phyloP scores from a whole-genome alignment of 2,797 vertebrate species.

The Clamator glandarius region DNA sequence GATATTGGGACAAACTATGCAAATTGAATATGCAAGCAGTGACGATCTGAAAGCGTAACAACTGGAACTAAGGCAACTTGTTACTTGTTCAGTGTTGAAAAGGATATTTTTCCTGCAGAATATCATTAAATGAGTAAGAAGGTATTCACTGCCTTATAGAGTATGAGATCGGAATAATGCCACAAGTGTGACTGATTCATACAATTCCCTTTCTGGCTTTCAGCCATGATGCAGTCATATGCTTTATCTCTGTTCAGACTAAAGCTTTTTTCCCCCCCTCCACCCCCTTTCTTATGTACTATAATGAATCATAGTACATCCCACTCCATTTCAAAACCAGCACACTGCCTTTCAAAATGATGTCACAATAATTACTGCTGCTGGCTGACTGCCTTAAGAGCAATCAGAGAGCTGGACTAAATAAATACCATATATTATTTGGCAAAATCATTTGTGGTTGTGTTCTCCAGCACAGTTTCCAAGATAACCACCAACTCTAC shows the following conservation, averaged over 20 bases:
- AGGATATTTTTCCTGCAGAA: conserved; percentile 10
- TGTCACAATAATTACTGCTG: conserved; percentile 66
- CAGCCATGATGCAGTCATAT: conserved; percentile 52
- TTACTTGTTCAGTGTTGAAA: conserved; percentile 40
- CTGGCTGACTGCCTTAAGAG: conserved; percentile 69
- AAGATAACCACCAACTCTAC: conserved; percentile 75
- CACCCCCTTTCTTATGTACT: background rate
- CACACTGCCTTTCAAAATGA: conserved; percentile 64
- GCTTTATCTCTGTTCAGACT: conserved; percentile 62
- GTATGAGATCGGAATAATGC: conserved; percentile 29
- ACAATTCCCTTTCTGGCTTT: conserved; percentile 44
- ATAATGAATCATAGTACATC: conserved; percentile 70
- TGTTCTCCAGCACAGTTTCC: conserved; percentile 72
- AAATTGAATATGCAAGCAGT: conserved; percentile 1
- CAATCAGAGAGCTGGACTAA: conserved; percentile 72
- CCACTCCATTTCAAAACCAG: conserved; percentile 63
- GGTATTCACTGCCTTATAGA: conserved; percentile 38
- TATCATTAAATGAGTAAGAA: conserved; percentile 49
- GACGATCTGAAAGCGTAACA: background rate
- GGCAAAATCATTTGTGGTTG: conserved; percentile 74
- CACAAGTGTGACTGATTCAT: conserved; percentile 47
- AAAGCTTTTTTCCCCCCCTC: conserved; percentile 25
- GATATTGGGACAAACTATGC: conserved; percentile 10
- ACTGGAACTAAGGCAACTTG: conserved; percentile 6
- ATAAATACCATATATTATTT: conserved; percentile 76